Conservation (phyloP, 2,888 invertebrate species). For the Drosophila histrio region DNA sequence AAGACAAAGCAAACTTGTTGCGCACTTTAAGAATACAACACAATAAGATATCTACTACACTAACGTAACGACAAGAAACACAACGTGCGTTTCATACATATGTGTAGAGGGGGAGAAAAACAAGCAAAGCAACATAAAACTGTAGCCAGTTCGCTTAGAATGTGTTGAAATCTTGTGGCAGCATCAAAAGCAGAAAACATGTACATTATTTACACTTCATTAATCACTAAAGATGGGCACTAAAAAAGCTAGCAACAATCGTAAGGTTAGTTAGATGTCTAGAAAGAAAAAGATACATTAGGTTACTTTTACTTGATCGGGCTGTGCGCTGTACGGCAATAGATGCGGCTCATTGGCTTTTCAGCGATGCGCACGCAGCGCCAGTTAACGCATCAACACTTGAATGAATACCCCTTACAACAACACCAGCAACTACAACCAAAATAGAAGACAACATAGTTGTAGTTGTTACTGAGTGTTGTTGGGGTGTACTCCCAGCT, state of each 20-base stretch:
- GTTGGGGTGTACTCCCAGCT: not conserved
- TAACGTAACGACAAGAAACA: slow-evolving; percentile 20
- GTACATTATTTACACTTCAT: slow-evolving; percentile 78
- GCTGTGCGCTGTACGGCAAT: slow-evolving; percentile 24
- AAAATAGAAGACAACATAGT: slow-evolving; percentile 43
- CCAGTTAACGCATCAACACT: slow-evolving; percentile 80
- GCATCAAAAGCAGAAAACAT: slow-evolving; percentile 62
- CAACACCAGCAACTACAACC: slow-evolving; percentile 21
- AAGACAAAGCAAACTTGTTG: slow-evolving; percentile 46
- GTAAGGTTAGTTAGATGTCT: slow-evolving; percentile 37
- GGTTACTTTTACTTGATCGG: slow-evolving; percentile 70
- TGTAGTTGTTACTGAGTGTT: slow-evolving; percentile 33
- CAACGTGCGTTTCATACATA: slow-evolving; percentile 23
- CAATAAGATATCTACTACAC: slow-evolving; percentile 21
- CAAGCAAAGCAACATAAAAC: slow-evolving; percentile 15
- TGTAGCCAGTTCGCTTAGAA: slow-evolving; percentile 54
- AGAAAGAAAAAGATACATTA: slow-evolving; percentile 40
- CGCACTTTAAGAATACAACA: slow-evolving; percentile 48
- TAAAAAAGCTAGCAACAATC: slow-evolving; percentile 43
- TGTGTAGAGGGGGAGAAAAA: slow-evolving; percentile 6
- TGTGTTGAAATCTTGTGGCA: slow-evolving; percentile 68
- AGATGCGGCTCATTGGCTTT: slow-evolving; percentile 76
- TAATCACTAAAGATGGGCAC: slow-evolving; percentile 70
- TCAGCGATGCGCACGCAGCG: slow-evolving; percentile 76
- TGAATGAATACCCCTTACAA: slow-evolving; percentile 57